Conservation (phyloP, 2,888 invertebrate species). For the Embidobia sp. region DNA sequence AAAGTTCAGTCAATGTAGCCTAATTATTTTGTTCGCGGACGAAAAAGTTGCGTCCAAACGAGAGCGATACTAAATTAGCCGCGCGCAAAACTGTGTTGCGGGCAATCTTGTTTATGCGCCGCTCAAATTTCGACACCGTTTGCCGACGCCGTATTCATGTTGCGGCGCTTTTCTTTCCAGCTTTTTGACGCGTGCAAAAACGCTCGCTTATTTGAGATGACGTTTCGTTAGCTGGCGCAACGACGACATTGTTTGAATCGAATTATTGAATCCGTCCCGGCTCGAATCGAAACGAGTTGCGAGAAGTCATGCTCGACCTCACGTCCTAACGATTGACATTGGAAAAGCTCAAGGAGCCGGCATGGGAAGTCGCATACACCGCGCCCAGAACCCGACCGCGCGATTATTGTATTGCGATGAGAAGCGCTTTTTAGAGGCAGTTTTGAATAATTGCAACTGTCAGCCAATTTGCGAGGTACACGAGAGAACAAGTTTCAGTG, state of each 20-base stretch:
- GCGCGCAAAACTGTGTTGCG: constrained; percentile 3
- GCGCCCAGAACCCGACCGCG: constrained; percentile 29
- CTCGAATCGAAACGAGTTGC: constrained; percentile 36
- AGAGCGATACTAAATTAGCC: constrained; percentile 45
- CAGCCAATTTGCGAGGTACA: too few relatives aligned
- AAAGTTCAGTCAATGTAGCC: constrained; percentile 57
- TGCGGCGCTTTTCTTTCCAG: too few relatives aligned
- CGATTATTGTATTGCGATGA: constrained; percentile 28
- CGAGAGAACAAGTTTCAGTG: too few relatives aligned
- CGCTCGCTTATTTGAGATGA: constrained; percentile 2
- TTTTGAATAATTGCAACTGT: constrained; percentile 27
- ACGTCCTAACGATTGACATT: constrained; percentile 61
- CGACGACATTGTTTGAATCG: too few relatives aligned
- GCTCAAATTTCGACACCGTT: neutral
- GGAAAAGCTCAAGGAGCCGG: constrained; percentile 50
- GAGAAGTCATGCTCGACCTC: constrained; percentile 57
- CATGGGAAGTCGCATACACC: constrained; percentile 46
- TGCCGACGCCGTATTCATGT: too few relatives aligned
- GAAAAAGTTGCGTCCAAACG: constrained; percentile 48
- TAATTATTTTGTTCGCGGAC: constrained; percentile 52
- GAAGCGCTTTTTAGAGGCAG: constrained; percentile 31
- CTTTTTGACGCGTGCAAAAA: too few relatives aligned
- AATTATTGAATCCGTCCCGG: constrained; percentile 36
- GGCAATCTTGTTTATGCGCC: neutral
- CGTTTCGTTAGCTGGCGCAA: too few relatives aligned